phyloP scores from a whole-genome alignment of 1,140 invertebrate species.

The Drosophila sucinea region DNA sequence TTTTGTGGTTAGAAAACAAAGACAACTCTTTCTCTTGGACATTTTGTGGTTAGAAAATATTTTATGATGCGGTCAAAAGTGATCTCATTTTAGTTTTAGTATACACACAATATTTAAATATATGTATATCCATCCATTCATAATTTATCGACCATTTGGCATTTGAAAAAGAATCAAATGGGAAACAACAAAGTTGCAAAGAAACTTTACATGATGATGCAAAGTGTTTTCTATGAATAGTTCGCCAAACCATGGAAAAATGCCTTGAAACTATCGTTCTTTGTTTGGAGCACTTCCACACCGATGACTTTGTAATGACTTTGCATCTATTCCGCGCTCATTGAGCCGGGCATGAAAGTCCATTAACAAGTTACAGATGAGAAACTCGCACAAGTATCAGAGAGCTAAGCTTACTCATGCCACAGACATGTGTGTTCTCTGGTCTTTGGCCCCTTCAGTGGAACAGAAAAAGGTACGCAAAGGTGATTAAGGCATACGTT shows the following conservation, averaged over 20 bases:
- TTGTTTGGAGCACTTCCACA: background rate
- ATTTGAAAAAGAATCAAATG: no score
- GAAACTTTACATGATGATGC: no score
- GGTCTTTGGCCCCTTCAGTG: background rate
- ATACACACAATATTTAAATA: no score
- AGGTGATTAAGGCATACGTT: constrained; percentile 60
- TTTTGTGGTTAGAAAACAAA: no score
- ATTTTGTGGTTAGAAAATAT: no score
- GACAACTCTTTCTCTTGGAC: no score
- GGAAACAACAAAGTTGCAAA: no score
- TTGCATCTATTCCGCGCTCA: background rate
- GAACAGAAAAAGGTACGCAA: constrained; percentile 27
- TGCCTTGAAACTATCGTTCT: background rate
- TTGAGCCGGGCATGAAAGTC: background rate
- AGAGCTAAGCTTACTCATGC: background rate
- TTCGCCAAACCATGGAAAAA: background rate
- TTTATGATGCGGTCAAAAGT: no score
- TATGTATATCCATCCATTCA: no score
- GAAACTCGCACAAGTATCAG: constrained; percentile 1
- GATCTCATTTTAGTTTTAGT: no score
- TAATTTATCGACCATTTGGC: no score
- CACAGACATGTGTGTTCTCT: background rate
- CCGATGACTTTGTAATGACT: constrained; percentile 7
- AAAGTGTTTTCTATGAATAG: no score
- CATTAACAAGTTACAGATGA: constrained; percentile 21